Conservation (phyloP, 2,113 vertebrate genomes). For the Speoplatyrhinus poulsoni region DNA sequence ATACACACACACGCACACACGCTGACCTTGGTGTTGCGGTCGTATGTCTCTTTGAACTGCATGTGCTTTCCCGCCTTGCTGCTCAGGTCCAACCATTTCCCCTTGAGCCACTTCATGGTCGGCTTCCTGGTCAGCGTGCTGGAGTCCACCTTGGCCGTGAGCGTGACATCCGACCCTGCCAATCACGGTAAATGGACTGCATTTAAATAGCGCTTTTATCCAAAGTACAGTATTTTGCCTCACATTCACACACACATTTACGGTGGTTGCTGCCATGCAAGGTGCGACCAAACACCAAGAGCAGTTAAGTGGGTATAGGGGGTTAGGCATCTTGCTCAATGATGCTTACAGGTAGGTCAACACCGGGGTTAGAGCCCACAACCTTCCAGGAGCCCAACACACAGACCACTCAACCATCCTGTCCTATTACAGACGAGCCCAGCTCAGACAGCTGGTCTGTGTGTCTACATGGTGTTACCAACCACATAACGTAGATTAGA, state of each 20-base stretch:
- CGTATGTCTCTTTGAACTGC: slow-evolving; percentile 84
- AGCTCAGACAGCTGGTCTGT: neutral
- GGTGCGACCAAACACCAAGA: slow-evolving; percentile 7
- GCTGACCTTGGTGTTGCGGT: slow-evolving; percentile 82
- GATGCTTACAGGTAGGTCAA: too few relatives aligned
- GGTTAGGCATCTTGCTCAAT: too few relatives aligned
- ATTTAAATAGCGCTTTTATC: too few relatives aligned
- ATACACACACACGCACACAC: slow-evolving; percentile 12
- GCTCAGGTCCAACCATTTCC: slow-evolving; percentile 88
- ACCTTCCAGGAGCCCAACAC: too few relatives aligned
- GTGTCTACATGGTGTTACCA: neutral
- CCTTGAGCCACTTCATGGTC: slow-evolving; percentile 87
- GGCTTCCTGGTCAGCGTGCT: slow-evolving; percentile 77
- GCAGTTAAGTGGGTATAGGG: neutral
- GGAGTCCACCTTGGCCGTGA: slow-evolving; percentile 80
- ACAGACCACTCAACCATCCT: too few relatives aligned
- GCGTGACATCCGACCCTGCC: slow-evolving; percentile 72
- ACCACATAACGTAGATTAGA: neutral
- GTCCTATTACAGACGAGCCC: neutral
- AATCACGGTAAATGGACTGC: neutral
- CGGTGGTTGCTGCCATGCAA: too few relatives aligned
- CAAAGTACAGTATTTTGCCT: too few relatives aligned
- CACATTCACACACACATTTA: too few relatives aligned
- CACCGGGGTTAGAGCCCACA: too few relatives aligned
- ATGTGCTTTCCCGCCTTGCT: slow-evolving; percentile 86